A percentile compares a stretch with the other conserved stretches of the same genome.
Evolutionary conservation across 2,797 vertebrate species (phyloP).

Genomic region (Merluccius polli): DNA sequence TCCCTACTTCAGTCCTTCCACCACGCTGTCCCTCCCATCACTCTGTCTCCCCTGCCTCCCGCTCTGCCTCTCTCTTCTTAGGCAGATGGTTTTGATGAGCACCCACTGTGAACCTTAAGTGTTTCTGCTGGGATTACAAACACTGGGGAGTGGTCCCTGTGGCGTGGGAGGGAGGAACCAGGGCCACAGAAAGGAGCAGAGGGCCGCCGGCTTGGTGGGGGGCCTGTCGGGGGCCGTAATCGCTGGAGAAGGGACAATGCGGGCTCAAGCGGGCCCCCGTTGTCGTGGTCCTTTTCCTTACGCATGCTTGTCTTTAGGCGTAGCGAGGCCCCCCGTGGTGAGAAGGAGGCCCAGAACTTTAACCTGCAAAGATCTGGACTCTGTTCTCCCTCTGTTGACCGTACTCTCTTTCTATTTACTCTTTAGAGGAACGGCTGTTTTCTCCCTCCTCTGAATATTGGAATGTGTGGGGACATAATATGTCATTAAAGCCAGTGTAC

Average conservation of each 20-base stretch:
- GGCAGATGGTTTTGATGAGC: constrained; percentile 99
- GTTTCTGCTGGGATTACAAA: constrained; percentile 99
- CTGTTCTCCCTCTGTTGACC: constrained; percentile 41
- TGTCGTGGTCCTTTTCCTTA: constrained; percentile 62
- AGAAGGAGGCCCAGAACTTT: constrained; percentile 69
- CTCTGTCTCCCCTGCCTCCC: constrained; percentile 45
- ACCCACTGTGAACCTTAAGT: constrained; percentile 99
- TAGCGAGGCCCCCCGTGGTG: constrained; percentile 62
- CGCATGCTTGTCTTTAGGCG: constrained; percentile 71
- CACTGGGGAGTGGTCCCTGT: constrained; percentile 79
- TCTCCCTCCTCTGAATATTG: constrained; percentile 20
- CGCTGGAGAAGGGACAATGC: constrained; percentile 68
- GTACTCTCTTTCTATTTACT: constrained; percentile 45
- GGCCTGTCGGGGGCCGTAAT: constrained; percentile 58
- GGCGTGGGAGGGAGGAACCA: constrained; percentile 59
- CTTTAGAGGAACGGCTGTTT: constrained; percentile 26
- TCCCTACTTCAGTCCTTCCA: constrained; percentile 34
- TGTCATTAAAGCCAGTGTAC: constrained; percentile 28
- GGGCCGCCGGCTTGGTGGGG: constrained; percentile 65
- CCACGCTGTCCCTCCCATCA: constrained; percentile 42
- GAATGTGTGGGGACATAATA: constrained; percentile 23
- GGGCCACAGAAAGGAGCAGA: constrained; percentile 65
- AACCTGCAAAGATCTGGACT: constrained; percentile 57
- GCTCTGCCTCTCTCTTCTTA: constrained; percentile 79
- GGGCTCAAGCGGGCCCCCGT: constrained; percentile 71